These are phyloP conservation scores for Cynopterus sphinx DNA, from an alignment of 2,797 vertebrate genomes.

Conservation along the genomic window DNA sequence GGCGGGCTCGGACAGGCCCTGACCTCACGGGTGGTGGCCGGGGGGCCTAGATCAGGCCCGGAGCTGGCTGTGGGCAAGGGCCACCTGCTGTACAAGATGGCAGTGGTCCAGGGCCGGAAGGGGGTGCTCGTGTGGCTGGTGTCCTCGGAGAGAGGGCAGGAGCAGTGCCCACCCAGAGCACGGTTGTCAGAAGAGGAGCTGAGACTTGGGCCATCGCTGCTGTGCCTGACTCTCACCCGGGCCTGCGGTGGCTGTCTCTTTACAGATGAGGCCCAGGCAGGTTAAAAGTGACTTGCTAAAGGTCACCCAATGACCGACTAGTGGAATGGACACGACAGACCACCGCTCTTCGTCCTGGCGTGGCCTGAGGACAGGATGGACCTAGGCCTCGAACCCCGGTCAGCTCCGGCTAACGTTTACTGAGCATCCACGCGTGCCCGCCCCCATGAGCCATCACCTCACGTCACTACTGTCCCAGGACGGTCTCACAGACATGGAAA, in stretches of 20 bases:
- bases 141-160: not conserved
- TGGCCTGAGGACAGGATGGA: not conserved
- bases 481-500: not conserved
- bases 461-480: not conserved
- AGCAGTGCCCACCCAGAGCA: fast-evolving
- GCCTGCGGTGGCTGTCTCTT: not conserved
- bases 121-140: not conserved
- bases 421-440: fast-evolving
- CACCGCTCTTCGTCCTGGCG: fast-evolving
- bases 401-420: fast-evolving
- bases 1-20: not conserved
- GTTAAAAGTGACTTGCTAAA: not conserved
- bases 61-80: not conserved
- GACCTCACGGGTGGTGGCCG: not conserved
- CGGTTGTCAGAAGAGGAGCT: not conserved
- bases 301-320: not conserved
- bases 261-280: not conserved
- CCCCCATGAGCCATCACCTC: fast-evolving
- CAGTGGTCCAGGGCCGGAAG: not conserved
- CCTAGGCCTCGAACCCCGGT: not conserved
- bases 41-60: not conserved
- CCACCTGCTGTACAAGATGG: not conserved
- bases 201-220: fast-evolving
- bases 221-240: not conserved
- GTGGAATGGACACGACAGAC: not conserved